Percentiles rank a stretch among this genome's conserved stretches.
phyloP scores from a whole-genome alignment of 2,113 vertebrate genomes.

The Varanus salvator region DNA sequence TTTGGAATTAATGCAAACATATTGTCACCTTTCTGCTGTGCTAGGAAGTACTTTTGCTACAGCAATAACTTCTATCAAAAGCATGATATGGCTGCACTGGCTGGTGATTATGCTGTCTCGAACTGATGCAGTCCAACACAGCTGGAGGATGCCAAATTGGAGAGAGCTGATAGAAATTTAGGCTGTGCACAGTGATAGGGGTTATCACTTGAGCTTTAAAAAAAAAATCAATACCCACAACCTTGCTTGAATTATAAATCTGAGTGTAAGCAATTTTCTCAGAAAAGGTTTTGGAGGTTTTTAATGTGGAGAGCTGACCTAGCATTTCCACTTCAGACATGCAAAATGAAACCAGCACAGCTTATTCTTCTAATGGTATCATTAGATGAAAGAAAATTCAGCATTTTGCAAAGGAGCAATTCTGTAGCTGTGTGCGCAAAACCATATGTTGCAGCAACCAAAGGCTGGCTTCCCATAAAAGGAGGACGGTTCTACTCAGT shows the following conservation, averaged over 20 bases:
- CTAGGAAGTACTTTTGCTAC: neutral
- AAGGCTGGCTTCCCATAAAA: slow-evolving; percentile 7
- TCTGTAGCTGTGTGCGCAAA: neutral
- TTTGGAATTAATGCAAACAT: no score
- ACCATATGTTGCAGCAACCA: slow-evolving; percentile 42
- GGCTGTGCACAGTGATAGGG: neutral
- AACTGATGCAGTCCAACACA: no score
- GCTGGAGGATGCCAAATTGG: neutral
- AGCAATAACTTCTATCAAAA: neutral
- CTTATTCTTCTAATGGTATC: neutral
- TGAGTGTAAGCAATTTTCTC: slow-evolving; percentile 33
- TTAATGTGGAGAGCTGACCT: slow-evolving; percentile 24
- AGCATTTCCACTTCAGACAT: slow-evolving; percentile 36
- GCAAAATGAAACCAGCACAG: slow-evolving; percentile 41
- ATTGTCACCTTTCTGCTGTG: no score
- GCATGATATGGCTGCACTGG: neutral
- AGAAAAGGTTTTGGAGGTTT: slow-evolving; percentile 38
- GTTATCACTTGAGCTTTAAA: slow-evolving; percentile 1
- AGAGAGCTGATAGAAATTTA: neutral
- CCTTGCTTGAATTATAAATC: slow-evolving; percentile 43
- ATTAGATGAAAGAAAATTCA: slow-evolving; percentile 33
- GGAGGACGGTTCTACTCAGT: neutral
- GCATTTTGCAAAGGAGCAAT: slow-evolving; percentile 30
- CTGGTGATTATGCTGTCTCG: no score
- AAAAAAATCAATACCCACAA: slow-evolving; percentile 21